Evolutionary conservation across 2,797 vertebrate genomes (phyloP), one percentile per base, ranked within the genome.

Genomic region (Ceryle rudis): DNA sequence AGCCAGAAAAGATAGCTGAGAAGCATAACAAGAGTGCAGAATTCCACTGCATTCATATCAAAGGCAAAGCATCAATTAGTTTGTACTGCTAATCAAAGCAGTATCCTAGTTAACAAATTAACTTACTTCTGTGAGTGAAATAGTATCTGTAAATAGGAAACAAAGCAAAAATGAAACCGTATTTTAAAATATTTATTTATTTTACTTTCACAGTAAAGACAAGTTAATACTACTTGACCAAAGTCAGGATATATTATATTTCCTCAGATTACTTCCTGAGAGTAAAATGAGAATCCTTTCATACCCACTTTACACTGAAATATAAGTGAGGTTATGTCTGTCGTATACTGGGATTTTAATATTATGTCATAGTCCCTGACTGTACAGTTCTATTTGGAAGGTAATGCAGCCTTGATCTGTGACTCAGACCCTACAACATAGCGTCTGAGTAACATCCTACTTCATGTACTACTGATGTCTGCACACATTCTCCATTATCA

Each of bases 181-280:
- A 88, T 69, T 91, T 95, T 78, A 5, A 49, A 93, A 61, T 88
- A 80, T 77, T 93, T 95, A 42, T 97, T 97, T 91, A 95, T 95
- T 95, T 96, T 81, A 69, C 73, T 93, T 93, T 78, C 58, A 93
- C 69, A 86, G 84, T 95, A 91, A 93, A 88, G 51, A 95, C 52
- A 83, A 83, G 35, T 83, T 64, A 88, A 57, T 81, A 74, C 14
- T 90, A 65, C 26, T 81, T 91, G 46, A 81, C 37, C 72, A n/a
- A 91, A 85, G 41, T 91, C 62, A 91, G 41, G 29, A 90, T 95
- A 92, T 84, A 93, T 47, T 72, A 9, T 89, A 86, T 81, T 90
- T 95, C 69, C 87, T 91, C 69, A 49, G 17, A 83, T 93, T 74
- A 91, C 64, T 79, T 55, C 13, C 71, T 94, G 69, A 88, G 33